A percentile compares a stretch with the other conserved stretches of the same genome.
phyloP scores from a whole-genome alignment of 2,113 vertebrate species.

The Galeopterus variegatus region DNA sequence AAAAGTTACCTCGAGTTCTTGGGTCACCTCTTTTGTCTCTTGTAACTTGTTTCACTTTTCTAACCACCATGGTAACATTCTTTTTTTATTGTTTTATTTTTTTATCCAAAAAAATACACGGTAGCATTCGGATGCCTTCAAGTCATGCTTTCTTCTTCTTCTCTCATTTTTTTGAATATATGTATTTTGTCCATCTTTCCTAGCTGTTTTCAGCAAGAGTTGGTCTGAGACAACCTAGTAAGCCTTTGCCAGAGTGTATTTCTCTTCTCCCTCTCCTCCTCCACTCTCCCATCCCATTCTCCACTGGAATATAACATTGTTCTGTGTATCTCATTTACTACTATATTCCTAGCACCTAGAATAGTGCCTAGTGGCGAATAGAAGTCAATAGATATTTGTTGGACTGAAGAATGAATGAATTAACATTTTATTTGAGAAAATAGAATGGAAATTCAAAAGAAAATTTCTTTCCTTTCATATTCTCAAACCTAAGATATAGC shows the following conservation, averaged over 20 bases:
- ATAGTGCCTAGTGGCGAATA: background rate
- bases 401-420: constrained; percentile 5
- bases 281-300: background rate
- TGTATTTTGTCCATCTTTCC: background rate
- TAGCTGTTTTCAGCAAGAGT: background rate
- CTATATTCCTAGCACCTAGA: background rate
- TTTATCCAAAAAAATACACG: background rate
- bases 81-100: background rate
- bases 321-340: background rate
- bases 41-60: background rate
- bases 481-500: background rate
- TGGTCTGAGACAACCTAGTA: background rate
- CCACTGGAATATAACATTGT: background rate
- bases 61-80: background rate
- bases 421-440: constrained; percentile 43
- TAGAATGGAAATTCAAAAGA: constrained; percentile 31
- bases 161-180: background rate
- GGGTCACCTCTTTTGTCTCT: background rate
- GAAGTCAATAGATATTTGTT: background rate
- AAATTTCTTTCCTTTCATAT: constrained; percentile 18
- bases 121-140: constrained; percentile 4
- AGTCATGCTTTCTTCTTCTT: background rate
- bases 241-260: background rate
- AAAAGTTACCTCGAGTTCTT: constrained; percentile 40
- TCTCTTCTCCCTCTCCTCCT: background rate